Percentiles rank a stretch among this genome's conserved stretches.
Conservation (phyloP, 2,888 invertebrate species). For the Helicoverpa assulta region DNA sequence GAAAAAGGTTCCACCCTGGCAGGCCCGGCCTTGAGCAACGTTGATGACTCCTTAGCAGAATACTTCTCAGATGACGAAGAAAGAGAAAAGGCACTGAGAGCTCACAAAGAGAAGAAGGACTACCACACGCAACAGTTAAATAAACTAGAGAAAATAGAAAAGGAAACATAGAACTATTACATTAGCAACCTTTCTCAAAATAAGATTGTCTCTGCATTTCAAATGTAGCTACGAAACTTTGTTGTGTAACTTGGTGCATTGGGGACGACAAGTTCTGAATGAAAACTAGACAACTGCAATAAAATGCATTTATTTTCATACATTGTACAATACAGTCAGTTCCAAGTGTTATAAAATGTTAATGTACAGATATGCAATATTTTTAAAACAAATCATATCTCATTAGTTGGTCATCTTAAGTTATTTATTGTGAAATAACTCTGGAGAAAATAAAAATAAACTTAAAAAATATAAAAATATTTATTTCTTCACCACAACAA, state of each 20-base stretch:
- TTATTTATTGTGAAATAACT: slow-evolving; percentile 58
- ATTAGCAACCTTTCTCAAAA: slow-evolving; percentile 72
- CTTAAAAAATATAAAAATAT: slow-evolving; percentile 41
- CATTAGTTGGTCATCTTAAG: slow-evolving; percentile 50
- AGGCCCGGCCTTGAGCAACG: slow-evolving; percentile 73
- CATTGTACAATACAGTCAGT: slow-evolving; percentile 50
- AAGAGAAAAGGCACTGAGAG: slow-evolving; percentile 81
- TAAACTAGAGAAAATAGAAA: slow-evolving; percentile 80
- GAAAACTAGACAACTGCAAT: slow-evolving; percentile 49
- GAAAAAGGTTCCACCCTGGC: slow-evolving; percentile 81
- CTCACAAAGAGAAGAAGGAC: slow-evolving; percentile 80
- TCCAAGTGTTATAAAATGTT: slow-evolving; percentile 44
- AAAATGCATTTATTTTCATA: slow-evolving; percentile 68
- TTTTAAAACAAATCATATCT: slow-evolving; percentile 56
- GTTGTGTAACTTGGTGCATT: slow-evolving; percentile 44
- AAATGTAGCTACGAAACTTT: slow-evolving; percentile 49
- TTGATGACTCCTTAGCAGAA: slow-evolving; percentile 83
- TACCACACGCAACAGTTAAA: slow-evolving; percentile 66
- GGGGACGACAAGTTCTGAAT: slow-evolving; percentile 32
- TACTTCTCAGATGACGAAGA: slow-evolving; percentile 89
- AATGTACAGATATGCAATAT: slow-evolving; percentile 59
- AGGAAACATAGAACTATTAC: slow-evolving; percentile 78
- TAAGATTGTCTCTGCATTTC: slow-evolving; percentile 51
- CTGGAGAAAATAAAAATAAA: slow-evolving; percentile 52
- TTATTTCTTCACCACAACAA: slow-evolving; percentile 17